Base-by-base conservation (phyloP, 2,888 invertebrate species). In the Drosophila recens region DNA sequence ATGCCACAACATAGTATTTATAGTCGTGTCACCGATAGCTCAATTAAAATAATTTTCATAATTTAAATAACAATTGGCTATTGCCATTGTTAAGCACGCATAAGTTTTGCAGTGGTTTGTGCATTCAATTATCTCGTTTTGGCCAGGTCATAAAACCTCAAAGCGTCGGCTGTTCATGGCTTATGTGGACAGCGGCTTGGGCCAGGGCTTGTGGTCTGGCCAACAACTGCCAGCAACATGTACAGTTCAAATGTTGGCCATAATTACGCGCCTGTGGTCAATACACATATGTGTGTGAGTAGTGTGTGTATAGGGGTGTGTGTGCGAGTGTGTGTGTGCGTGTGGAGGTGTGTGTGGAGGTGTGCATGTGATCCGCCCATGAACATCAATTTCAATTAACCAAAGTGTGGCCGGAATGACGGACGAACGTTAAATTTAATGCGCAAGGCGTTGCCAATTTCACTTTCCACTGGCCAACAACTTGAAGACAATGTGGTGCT, bases 351-450 rank as follows among this genome's bases (percentile, higher is more conserved):
- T 66, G 67, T 38, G 46, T 27, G 56, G 46, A 46, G 23, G 65
- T 52, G 62, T 66, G 66, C 52, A 54, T 67, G 54, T 69, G 76
- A 63, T 59, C 69, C 85, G 80, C 89, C 85, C 87, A 86, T 74
- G 77, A 74, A 87, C 86, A 89, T 86, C 87, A 89, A 87, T 86
- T 86, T 86, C 89, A 86, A 86, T 86, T 86, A 86, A 82, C 82
- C 85, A 86, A 89, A 86, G 89, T 86, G 86, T 86, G 86, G 85
- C 85, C 86, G 72, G 87, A 84, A 82, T 86, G 86, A 85, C 87
- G 79, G 80, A 80, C 77, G 71, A 80, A 87, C 87, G 85, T 86
- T 87, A 87, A 86, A 89, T 77, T 86, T 86, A 85, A 89, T 87
- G 89, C 79, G 64, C 75, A 52, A 87, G 89, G 86, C 87, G 86